These are phyloP conservation scores for Dyspetes luteomarginatus DNA, from an alignment of 2,888 invertebrate genomes.

Conservation along the genomic window DNA sequence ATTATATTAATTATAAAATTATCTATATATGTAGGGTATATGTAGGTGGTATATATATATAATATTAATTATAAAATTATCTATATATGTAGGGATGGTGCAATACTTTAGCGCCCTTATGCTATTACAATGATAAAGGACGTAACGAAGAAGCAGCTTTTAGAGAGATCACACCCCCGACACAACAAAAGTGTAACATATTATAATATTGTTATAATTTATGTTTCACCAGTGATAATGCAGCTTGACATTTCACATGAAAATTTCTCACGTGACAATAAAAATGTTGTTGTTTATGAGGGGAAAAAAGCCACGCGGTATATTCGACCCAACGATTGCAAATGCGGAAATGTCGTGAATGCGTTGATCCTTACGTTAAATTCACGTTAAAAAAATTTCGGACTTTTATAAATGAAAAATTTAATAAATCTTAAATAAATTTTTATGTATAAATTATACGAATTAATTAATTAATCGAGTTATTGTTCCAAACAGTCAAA, in stretches of 20 bases:
- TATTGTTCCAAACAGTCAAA: background rate
- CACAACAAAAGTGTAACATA: conserved; percentile 11
- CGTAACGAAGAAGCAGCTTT: conserved; percentile 72
- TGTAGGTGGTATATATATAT: conserved; percentile 10
- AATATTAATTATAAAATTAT: conserved; percentile 5
- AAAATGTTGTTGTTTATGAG: background rate
- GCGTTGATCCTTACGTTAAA: background rate
- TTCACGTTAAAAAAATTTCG: background rate
- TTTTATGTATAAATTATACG: background rate
- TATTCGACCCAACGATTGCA: conserved; percentile 8
- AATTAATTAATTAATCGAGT: background rate
- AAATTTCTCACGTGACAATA: conserved; percentile 23
- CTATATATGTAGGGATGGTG: conserved; percentile 41
- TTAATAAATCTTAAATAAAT: background rate
- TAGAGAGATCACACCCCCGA: conserved; percentile 26
- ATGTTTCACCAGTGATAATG: conserved; percentile 21
- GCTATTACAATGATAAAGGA: conserved; percentile 69
- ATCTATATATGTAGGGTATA: conserved; percentile 3
- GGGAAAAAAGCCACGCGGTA: conserved; percentile 29
- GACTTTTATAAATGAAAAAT: background rate
- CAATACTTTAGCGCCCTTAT: conserved; percentile 57
- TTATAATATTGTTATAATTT: background rate
- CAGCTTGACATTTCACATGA: conserved; percentile 30
- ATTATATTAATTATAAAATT: conserved; percentile 2
- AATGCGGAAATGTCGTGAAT: conserved; percentile 27